Evolutionary conservation across 2,888 invertebrate species (phyloP), one percentile per base, ranked within the genome.

Genomic region (Xanthia togata): DNA sequence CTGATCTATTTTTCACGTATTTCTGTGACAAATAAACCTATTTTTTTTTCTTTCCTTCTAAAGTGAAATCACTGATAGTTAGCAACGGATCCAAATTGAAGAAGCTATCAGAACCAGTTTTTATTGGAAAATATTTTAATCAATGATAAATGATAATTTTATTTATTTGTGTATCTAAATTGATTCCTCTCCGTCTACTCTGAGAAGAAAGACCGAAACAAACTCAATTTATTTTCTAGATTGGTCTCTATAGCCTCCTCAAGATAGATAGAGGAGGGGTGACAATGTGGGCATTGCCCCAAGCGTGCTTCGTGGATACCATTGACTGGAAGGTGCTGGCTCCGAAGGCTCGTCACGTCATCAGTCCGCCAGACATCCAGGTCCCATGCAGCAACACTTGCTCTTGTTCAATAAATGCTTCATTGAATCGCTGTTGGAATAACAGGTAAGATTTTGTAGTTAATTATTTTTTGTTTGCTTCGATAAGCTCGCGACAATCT

Each of bases 191-290:
- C 20, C 26, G 20, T 20, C 44, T 64, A 26, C 1, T 64, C 5
- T 20, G 20, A 26, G 26, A 44, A 64, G 20, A 59, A 31, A 20
- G 17, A 64, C 41, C 17, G 17, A n/a, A 64, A 11, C 17, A 5
- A 26, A 41, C 41, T 26, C 11, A 26, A 11, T 64, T 6, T n/a
- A 20, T 5, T 64, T 86, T 95, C 91, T 94, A 98, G 97, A 97
- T 99, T 77, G 98, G 98, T 50, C 97, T 99, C 14, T 96, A 95
- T 72, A 98, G 97, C 55, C 95, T 99, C 64, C 95, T 97, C 0
- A 97, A 97, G 86, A 98, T 99, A 82, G 97, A 98, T 82, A 97
- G 98, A 75, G 99, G 99, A 0, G 98, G 98, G 8, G 98, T 99
- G 0, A 97, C 98, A 41, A 97, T 99, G 63, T 98, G 98, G 90